Percentiles rank a stretch among this genome's conserved stretches.
phyloP scores from a whole-genome alignment of 2,797 vertebrate species.

The Lophotriccus pileatus region DNA sequence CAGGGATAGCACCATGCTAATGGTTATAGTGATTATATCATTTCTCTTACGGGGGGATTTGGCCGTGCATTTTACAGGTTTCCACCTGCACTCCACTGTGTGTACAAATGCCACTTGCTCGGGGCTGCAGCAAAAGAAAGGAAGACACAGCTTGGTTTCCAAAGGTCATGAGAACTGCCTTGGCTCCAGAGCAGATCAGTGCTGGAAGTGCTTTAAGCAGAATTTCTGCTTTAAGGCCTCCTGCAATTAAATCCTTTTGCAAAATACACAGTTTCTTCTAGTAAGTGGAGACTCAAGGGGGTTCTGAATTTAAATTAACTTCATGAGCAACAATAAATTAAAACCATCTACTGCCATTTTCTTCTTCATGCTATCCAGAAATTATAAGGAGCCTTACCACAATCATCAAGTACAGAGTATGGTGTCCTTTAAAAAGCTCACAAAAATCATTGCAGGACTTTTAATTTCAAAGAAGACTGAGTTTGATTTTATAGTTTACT shows the following conservation, averaged over 20 bases:
- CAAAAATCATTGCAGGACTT: neutral
- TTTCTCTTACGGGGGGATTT: neutral
- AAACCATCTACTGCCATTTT: neutral
- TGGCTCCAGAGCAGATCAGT: neutral
- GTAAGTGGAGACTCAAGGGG: neutral
- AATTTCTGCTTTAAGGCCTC: neutral
- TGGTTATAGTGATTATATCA: neutral
- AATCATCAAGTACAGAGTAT: neutral
- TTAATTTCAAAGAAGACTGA: neutral
- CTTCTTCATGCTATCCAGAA: neutral
- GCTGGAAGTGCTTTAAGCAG: neutral
- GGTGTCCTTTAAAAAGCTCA: neutral
- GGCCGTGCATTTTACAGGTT: neutral
- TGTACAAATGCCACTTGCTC: neutral
- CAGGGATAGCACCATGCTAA: neutral
- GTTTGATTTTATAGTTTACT: neutral
- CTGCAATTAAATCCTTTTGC: neutral
- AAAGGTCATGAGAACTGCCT: neutral
- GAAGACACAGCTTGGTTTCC: neutral
- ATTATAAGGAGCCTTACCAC: neutral
- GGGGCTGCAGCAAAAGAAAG: neutral
- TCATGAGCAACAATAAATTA: constrained; percentile 7
- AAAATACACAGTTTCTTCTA: neutral
- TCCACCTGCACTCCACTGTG: neutral
- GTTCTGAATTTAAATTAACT: constrained; percentile 2